phyloP scores from a whole-genome alignment of 1,140 invertebrate genomes.

The Cecropterus lyciades region DNA sequence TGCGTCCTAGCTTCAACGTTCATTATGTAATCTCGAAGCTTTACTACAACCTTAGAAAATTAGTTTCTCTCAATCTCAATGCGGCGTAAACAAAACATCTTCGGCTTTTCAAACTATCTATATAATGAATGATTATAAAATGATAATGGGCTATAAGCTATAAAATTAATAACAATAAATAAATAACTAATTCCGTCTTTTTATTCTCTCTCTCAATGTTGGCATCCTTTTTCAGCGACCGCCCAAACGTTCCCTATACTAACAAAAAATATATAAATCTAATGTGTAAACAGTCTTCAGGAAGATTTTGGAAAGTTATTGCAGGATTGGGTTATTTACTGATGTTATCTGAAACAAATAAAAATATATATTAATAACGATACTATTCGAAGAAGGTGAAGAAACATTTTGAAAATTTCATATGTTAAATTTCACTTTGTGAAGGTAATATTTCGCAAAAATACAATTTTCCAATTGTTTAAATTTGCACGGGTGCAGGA shows the following conservation, averaged over 20 bases:
- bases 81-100: constrained; percentile 48
- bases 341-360: constrained; percentile 78
- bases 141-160: constrained; percentile 55
- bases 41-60: constrained; percentile 54
- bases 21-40: constrained; percentile 45
- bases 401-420: background rate
- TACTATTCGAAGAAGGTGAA: no score
- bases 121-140: constrained; percentile 43
- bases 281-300: constrained; percentile 77
- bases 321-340: constrained; percentile 63
- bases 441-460: no score
- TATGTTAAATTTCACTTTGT: no score
- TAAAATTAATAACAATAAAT: constrained; percentile 72
- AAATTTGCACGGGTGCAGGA: no score
- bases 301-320: constrained; percentile 80
- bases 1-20: constrained; percentile 28
- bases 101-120: constrained; percentile 36
- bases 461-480: no score
- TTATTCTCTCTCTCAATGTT: constrained; percentile 77
- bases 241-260: constrained; percentile 56
- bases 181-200: constrained; percentile 81
- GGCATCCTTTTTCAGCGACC: constrained; percentile 64
- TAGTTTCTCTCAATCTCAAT: constrained; percentile 46
- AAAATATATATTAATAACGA: no score
- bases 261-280: constrained; percentile 67